phyloP scores from a whole-genome alignment of 2,113 vertebrate species.

The Anoura caudifer region DNA sequence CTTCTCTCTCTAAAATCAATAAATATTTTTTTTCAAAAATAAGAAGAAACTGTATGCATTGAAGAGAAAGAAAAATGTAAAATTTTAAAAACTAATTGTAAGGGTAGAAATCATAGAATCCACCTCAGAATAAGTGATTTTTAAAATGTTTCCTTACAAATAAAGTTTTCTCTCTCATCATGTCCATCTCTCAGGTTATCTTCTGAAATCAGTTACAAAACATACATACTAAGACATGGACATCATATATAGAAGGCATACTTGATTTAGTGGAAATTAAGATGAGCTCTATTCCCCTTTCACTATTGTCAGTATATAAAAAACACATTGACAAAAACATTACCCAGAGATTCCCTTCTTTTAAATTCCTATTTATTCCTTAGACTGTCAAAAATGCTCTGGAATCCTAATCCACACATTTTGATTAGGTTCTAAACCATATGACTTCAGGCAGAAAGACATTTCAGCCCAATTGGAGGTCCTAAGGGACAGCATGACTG shows the following conservation, averaged over 20 bases:
- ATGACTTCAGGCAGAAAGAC: slow-evolving; percentile 64
- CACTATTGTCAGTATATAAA: slow-evolving; percentile 10
- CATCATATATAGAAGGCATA: background rate
- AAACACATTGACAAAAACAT: slow-evolving; percentile 33
- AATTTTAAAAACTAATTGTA: background rate
- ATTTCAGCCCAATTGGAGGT: slow-evolving; percentile 60
- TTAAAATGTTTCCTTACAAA: background rate
- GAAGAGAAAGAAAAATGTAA: background rate
- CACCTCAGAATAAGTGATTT: background rate
- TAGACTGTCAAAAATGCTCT: slow-evolving; percentile 63
- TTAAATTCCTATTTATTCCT: background rate
- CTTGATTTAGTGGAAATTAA: slow-evolving; percentile 42
- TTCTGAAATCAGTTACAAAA: slow-evolving; percentile 22
- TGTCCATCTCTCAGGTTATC: background rate
- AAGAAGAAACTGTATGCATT: background rate
- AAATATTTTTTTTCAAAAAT: no score
- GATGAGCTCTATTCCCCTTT: background rate
- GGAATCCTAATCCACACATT: slow-evolving; percentile 59
- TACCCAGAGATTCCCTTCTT: background rate
- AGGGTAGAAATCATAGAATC: background rate
- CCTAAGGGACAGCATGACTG: slow-evolving; percentile 23
- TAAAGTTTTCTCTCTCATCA: background rate
- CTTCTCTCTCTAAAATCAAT: no score
- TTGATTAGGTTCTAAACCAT: slow-evolving; percentile 64
- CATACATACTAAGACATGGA: background rate